Base-by-base conservation (phyloP, 2,113 vertebrate species). In the Platysteira castanea region DNA sequence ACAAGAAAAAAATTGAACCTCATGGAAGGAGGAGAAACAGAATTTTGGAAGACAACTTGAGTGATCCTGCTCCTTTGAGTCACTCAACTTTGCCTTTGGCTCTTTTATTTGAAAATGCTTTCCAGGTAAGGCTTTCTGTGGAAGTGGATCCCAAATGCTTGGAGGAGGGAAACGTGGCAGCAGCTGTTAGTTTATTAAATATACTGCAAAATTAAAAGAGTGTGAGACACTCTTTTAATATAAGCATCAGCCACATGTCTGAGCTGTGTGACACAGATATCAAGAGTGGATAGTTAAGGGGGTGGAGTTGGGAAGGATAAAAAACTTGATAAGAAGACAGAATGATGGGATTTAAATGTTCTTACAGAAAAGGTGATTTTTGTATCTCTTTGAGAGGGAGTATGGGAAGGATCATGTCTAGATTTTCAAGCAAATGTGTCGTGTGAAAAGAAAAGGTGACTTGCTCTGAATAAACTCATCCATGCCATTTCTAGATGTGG, bases 201-300 rank as follows among this genome's bases (percentile, higher is more conserved):
- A 26, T 77, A 16, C 12, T 84, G 28, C 28, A 59, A 54, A 87
- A 61, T 31, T 5, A 35, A 80, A 31, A 22, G 27, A 3, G 1
- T 10, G 3, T 50, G 16, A 9, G 31, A 15, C 11, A n/a, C n/a
- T n/a, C n/a, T n/a, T n/a, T n/a, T n/a, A n/a, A 17, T 61, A 13
- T 0, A 2, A 49, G 23, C 1, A 7, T 59, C 27, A 68, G 20
- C 15, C 17, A 9, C 0, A 1, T 52, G 8, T 71, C 11, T 9
- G 10, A 54, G 31, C 41, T 47, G 12, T 56, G 14, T 64, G 30
- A 6, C 41, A 54, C 7, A 42, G 11, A 75, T 14, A 39, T 79
- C 11, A 54, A 27, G 47, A 46, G 35, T 1, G 0, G 20, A 2
- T 46, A 42, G 35, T 27, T 56, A 35, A 33, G 10, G 12, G 10